These are phyloP conservation scores for Dolichoris vasculosae DNA, from an alignment of 1,140 invertebrate genomes.

Conservation along the genomic window DNA sequence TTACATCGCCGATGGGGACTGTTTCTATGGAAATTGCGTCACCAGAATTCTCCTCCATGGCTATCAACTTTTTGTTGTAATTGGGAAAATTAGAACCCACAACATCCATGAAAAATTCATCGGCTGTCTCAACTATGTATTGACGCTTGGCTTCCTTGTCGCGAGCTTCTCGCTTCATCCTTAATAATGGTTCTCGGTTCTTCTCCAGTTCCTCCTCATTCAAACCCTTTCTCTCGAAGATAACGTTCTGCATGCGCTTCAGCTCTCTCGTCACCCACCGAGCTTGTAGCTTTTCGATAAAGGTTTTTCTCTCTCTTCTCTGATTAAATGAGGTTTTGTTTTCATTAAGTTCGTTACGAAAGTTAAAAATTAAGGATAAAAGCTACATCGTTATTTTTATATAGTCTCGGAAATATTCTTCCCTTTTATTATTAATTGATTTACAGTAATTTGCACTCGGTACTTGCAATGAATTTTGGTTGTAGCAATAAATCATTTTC, in stretches of 20 bases:
- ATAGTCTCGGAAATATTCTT: no score
- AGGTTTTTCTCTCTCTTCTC: conserved; percentile 60
- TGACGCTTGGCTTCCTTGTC: conserved; percentile 66
- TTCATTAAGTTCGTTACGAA: neutral
- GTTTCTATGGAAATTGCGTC: neutral
- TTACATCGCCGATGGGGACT: neutral
- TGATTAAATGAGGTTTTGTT: neutral
- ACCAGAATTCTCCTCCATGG: neutral
- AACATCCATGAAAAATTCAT: conserved; percentile 62
- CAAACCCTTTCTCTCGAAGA: conserved; percentile 72
- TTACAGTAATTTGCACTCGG: no score
- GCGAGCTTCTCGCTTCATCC: conserved; percentile 67
- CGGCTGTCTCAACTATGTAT: conserved; percentile 57
- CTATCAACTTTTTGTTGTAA: conserved; percentile 14
- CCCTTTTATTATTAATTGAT: no score
- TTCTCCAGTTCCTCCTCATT: conserved; percentile 71
- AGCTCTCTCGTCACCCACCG: conserved; percentile 69
- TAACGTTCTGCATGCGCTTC: conserved; percentile 71
- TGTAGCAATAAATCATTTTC: no score
- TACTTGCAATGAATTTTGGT: no score
- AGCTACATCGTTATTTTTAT: no score
- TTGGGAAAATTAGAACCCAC: conserved; percentile 60
- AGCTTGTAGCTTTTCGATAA: conserved; percentile 65
- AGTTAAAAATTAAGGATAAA: neutral
- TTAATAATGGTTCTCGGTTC: conserved; percentile 68